Evolutionary conservation across 2,888 invertebrate genomes (phyloP), one percentile per base, ranked within the genome.

Genomic region (Malthinus flaveolus): DNA sequence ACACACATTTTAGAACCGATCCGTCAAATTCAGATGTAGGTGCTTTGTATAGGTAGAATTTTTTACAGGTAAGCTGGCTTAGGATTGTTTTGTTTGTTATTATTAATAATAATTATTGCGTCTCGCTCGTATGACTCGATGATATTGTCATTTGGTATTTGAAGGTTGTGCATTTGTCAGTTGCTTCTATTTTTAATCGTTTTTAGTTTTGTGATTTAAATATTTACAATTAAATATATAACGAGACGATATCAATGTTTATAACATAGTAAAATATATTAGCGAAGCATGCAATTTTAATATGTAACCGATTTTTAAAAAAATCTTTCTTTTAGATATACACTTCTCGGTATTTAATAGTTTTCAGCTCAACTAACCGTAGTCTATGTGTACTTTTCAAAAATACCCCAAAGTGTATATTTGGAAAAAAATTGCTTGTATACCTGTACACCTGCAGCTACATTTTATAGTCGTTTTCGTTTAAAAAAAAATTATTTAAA

Each of bases 111-210:
- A 23, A 5, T 37, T 44, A 51, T 46, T 39, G 59, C 50, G 51
- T 46, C 48, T 15, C 13, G 61, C 47, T 46, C 37, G 10, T 33
- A 32, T 35, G 42, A 49, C 37, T 50, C 46, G 23, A 56, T 45
- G 50, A 49, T 56, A 39, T 51, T 56, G 12, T 56, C 23, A 23
- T 52, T 59, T 32, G 48, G 50, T 61, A 49, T 56, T 61, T 67
- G 66, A 74, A 39, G 75, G 75, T 75, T 75, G 75, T 75, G 75
- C 72, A 62, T 73, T 23, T 72, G 74, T 73, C 73, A 71, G 66
- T 73, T 69, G 62, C 49, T 71, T 68, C 61, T 60, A 56, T 45
- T 60, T 55, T 59, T 44, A 12, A 52, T 59, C 50, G 32, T n/a
- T 51, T 10, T 49, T 35, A 23, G 23, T 32, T 56, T 51, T 36